Conservation (phyloP, 2,888 invertebrate genomes). For the Caenorhabditis wallacei region DNA sequence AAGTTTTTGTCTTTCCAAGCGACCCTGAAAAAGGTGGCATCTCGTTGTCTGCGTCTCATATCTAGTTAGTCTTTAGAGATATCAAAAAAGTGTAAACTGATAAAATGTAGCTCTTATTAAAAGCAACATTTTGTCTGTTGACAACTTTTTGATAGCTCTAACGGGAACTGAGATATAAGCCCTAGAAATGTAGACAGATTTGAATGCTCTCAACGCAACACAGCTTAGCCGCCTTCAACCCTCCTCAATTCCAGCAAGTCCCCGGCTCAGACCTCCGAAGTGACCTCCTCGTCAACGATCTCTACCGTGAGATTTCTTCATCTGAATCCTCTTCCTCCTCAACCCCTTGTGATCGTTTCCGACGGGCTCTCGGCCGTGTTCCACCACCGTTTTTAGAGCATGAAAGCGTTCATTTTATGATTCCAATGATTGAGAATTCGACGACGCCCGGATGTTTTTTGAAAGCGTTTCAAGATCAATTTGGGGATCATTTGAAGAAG, state of each 20-base stretch:
- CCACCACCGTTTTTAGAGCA: not conserved
- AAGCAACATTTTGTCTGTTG: too few relatives aligned
- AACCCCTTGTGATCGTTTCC: slow-evolving; percentile 4
- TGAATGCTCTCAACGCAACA: too few relatives aligned
- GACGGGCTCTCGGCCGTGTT: not conserved
- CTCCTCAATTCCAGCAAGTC: not conserved
- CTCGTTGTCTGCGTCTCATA: too few relatives aligned
- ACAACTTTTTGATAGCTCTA: too few relatives aligned
- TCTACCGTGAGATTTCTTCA: not conserved
- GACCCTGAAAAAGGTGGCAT: too few relatives aligned
- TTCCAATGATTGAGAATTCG: slow-evolving; percentile 1
- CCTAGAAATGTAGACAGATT: too few relatives aligned
- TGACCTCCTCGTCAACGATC: not conserved
- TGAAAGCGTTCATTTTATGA: slow-evolving; percentile 27
- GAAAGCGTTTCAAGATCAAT: slow-evolving; percentile 26
- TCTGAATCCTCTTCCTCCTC: not conserved
- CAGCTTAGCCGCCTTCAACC: not conserved
- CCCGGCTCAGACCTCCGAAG: not conserved
- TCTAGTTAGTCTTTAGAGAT: too few relatives aligned
- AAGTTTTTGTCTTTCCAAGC: too few relatives aligned
- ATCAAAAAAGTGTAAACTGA: too few relatives aligned
- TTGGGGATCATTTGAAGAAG: not conserved
- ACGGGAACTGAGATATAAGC: too few relatives aligned
- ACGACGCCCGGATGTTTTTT: slow-evolving; percentile 15
- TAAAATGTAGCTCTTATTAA: too few relatives aligned